Conservation (phyloP, 1,140 invertebrate species). For the Wasmannia auropunctata region DNA sequence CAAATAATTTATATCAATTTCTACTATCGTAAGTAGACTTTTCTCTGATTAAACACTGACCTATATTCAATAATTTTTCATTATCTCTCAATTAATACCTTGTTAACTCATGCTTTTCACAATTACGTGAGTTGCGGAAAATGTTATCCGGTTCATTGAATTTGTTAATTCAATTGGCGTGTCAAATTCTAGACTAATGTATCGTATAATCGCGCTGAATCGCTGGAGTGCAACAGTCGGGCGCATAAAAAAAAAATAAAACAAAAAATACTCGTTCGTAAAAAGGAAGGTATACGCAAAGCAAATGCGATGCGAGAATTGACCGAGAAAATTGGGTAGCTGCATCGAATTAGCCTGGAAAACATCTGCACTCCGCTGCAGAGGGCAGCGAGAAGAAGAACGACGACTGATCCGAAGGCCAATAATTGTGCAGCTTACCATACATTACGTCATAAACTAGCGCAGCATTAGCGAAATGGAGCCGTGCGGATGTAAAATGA, state of each 20-base stretch:
- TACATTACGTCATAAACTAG: constrained; percentile 47
- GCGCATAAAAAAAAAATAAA: neutral
- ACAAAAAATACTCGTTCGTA: too few relatives aligned
- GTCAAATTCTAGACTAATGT: neutral
- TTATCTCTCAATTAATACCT: neutral
- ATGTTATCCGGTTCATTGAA: neutral
- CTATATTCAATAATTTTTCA: neutral
- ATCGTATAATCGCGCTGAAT: neutral
- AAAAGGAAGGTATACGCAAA: neutral
- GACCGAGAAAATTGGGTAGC: constrained; percentile 59
- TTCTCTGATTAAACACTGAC: neutral
- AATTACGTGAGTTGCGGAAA: neutral
- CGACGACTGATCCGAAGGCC: constrained; percentile 34
- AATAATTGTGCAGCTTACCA: constrained; percentile 64
- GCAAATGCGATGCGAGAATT: constrained; percentile 32
- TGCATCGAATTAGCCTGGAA: constrained; percentile 58
- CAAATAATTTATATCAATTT: neutral
- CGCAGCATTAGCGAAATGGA: constrained; percentile 60
- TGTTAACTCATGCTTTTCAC: neutral
- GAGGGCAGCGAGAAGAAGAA: constrained; percentile 31
- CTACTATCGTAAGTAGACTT: neutral
- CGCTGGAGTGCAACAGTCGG: neutral
- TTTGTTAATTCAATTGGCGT: neutral
- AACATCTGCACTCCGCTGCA: constrained; percentile 12
- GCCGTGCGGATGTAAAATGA: constrained; percentile 36